These are phyloP conservation scores for Argya squamiceps DNA, from an alignment of 2,797 vertebrate genomes.

Conservation along the genomic window DNA sequence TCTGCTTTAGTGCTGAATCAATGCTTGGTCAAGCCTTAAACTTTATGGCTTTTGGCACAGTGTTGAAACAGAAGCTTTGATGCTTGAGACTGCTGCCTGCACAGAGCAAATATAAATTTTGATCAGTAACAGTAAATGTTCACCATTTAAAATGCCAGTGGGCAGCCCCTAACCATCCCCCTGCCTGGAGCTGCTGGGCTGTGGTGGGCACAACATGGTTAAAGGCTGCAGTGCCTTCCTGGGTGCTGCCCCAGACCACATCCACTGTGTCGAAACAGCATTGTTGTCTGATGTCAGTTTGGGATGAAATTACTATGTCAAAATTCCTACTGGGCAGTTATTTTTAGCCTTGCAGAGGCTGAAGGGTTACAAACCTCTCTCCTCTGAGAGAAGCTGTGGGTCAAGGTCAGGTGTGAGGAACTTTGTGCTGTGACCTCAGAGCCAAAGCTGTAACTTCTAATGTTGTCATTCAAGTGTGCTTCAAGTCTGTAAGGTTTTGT, in stretches of 20 bases:
- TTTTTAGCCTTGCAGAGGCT: neutral
- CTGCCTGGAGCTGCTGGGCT: neutral
- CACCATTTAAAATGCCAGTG: slow-evolving; percentile 42
- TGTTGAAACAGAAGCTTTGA: slow-evolving; percentile 70
- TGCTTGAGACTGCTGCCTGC: slow-evolving; percentile 64
- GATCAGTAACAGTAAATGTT: slow-evolving; percentile 68
- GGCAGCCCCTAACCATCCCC: neutral
- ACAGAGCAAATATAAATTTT: slow-evolving; percentile 74
- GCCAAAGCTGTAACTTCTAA: neutral
- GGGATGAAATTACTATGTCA: slow-evolving; percentile 3
- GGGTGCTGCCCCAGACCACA: neutral
- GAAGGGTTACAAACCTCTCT: neutral
- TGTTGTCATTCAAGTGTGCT: neutral
- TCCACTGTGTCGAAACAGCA: neutral
- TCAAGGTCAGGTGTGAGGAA: neutral
- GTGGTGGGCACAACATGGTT: neutral
- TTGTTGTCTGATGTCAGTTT: neutral
- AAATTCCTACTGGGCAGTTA: neutral
- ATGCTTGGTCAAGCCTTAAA: slow-evolving; percentile 77
- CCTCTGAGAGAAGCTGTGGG: neutral
- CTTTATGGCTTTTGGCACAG: slow-evolving; percentile 76
- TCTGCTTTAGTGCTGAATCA: slow-evolving; percentile 66
- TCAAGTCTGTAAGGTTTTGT: neutral
- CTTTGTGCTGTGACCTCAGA: neutral
- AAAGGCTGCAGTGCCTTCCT: neutral